These are phyloP conservation scores for Diceros bicornis DNA, from an alignment of 2,797 vertebrate genomes.

Conservation along the genomic window DNA sequence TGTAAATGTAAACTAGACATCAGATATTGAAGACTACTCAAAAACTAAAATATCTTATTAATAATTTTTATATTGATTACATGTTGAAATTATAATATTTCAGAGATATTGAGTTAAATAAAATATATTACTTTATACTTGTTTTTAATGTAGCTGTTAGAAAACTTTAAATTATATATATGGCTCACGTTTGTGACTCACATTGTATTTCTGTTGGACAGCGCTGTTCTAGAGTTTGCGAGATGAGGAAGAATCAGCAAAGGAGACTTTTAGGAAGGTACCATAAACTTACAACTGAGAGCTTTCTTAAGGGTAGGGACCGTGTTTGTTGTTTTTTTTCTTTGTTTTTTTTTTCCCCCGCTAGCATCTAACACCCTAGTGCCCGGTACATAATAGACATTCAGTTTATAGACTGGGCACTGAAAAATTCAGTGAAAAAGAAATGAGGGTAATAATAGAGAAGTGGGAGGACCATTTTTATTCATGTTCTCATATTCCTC, in stretches of 20 bases:
- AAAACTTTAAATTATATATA: conserved; percentile 8
- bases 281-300: conserved; percentile 45
- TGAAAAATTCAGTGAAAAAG: conserved; percentile 51
- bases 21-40: background rate
- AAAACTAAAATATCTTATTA: background rate
- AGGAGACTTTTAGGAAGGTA: conserved; percentile 59
- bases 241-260: conserved; percentile 59
- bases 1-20: background rate
- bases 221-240: background rate
- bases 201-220: conserved; percentile 45
- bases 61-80: conserved; percentile 14
- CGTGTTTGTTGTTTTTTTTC: background rate
- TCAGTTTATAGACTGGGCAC: background rate
- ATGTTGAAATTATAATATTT: conserved; percentile 34
- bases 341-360: background rate
- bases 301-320: conserved; percentile 2
- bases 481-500: background rate
- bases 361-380: background rate
- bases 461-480: conserved; percentile 3
- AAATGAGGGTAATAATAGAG: background rate
- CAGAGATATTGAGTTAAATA: conserved; percentile 10
- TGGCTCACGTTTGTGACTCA: conserved; percentile 35
- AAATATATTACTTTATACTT: conserved; percentile 3
- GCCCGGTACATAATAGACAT: background rate
- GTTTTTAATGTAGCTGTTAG: conserved; percentile 30